A percentile compares a stretch with the other conserved stretches of the same genome.
Conservation (phyloP, 2,797 vertebrate species). For the Enteromius radiatus region DNA sequence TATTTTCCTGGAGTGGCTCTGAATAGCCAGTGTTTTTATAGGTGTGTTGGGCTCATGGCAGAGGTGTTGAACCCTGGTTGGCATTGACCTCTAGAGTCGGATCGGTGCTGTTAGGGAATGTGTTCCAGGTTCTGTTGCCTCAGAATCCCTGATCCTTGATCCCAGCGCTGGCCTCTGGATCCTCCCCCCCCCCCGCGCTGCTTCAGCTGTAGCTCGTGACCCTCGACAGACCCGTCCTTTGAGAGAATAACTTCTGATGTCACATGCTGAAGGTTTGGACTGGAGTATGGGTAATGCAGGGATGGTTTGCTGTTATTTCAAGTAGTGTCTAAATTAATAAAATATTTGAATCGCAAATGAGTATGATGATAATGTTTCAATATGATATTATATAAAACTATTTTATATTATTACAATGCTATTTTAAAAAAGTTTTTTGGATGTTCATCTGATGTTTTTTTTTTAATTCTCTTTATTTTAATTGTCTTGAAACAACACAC, state of each 20-base stretch:
- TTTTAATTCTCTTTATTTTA: no score
- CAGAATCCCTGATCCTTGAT: not conserved
- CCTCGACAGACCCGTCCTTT: not conserved
- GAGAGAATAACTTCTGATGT: not conserved
- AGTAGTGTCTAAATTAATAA: not conserved
- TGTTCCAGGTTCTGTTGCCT: slow-evolving; percentile 52
- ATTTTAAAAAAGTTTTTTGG: not conserved
- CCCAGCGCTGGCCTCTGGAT: slow-evolving; percentile 15
- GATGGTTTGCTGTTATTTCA: not conserved
- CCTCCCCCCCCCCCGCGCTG: not conserved
- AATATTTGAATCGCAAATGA: not conserved
- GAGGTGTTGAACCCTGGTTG: slow-evolving; percentile 46
- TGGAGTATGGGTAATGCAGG: not conserved
- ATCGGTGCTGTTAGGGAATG: slow-evolving; percentile 66
- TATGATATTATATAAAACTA: no score
- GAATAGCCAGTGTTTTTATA: slow-evolving; percentile 48
- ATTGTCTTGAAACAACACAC: no score
- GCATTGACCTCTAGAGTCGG: slow-evolving; percentile 68
- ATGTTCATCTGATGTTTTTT: not conserved
- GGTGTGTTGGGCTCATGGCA: slow-evolving; percentile 41
- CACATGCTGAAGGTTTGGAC: not conserved
- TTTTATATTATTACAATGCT: not conserved
- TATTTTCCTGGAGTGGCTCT: slow-evolving; percentile 2
- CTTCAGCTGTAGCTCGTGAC: slow-evolving; percentile 12
- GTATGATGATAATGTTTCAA: not conserved